These are phyloP conservation scores for Pimephales promelas DNA, from an alignment of 2,113 vertebrate genomes.

Conservation along the genomic window DNA sequence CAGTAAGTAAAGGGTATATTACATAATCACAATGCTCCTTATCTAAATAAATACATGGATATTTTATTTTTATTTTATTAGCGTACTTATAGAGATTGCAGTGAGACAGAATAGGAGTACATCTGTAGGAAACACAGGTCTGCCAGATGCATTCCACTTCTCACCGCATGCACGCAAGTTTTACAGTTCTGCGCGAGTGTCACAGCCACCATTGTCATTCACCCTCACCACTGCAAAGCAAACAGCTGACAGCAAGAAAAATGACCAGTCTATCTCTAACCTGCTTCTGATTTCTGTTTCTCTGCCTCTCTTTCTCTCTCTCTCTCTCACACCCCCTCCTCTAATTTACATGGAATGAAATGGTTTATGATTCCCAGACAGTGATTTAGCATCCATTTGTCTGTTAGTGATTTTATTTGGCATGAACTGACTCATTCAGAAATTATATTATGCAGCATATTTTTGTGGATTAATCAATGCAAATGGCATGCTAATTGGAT, in stretches of 20 bases:
- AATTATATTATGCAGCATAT: constrained; percentile 28
- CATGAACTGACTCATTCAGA: constrained; percentile 21
- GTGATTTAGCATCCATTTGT: constrained; percentile 34
- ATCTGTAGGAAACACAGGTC: background rate
- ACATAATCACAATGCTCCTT: background rate
- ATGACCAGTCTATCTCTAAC: constrained; percentile 19
- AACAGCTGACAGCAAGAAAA: constrained; percentile 7
- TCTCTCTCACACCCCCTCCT: background rate
- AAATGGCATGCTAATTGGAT: constrained; percentile 54
- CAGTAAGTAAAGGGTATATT: background rate
- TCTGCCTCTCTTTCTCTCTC: background rate
- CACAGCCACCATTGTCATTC: constrained; percentile 5
- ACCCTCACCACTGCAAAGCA: constrained; percentile 4
- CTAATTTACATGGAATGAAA: background rate
- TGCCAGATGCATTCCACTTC: background rate
- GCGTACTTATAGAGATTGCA: background rate
- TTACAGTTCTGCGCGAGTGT: background rate
- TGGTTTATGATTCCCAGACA: background rate
- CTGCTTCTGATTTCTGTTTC: background rate
- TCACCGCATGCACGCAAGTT: background rate
- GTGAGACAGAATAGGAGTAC: background rate
- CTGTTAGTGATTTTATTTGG: constrained; percentile 20
- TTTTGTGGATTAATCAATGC: constrained; percentile 51
- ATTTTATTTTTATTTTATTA: background rate
- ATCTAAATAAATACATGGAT: background rate